Evolutionary conservation across 2,113 vertebrate species (phyloP), one percentile per base, ranked within the genome.

Genomic region (Sapajus apella): DNA sequence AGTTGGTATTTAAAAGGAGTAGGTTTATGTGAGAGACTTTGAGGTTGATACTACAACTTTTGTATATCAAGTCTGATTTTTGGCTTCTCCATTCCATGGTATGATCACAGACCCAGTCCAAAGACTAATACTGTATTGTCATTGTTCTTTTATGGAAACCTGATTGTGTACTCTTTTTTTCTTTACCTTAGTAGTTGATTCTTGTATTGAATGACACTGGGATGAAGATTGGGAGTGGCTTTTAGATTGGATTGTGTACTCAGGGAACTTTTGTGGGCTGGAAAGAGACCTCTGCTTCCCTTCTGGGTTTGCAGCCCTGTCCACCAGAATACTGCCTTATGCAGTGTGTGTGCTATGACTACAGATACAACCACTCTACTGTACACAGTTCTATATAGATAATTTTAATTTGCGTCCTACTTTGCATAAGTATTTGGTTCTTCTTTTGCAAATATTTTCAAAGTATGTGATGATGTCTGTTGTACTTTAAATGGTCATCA

Each of bases 361-460:
- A 21, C 93, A 96, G 93, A 97, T 95, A 76, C 88, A 93, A 37
- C 89, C 0, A 40, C 80, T 97, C 82, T 97, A 76, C 77, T 97
- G 87, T 84, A 94, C 96, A 93, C 83, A 92, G 87, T 96, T 97
- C 84, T 96, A n/a, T 93, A 40, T 91, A 97, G 56, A 95, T 81
- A 96, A 97, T 87, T 97, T 96, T 96, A 96, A 94, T 96, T 95
- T 95, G 91, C 40, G 66, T 97, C 80, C 95, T 96, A n/a, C 87
- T 87, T n/a, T 50, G 20, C 89, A 72, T 97, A 95, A 97, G 94
- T 96, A 94, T 97, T 91, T 96, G 77, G 90, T 96, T 93, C 87
- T 97, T 97, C 40, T 95, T 89, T 93, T 93, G 70, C 92, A 88
- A 90, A 83, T 94, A 79, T 90, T 97, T 97, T 93, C 66, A 93